Conservation (phyloP, 37 sponge, comb jelly and placozoan genomes). For the Halisarca cf. caerulea region DNA sequence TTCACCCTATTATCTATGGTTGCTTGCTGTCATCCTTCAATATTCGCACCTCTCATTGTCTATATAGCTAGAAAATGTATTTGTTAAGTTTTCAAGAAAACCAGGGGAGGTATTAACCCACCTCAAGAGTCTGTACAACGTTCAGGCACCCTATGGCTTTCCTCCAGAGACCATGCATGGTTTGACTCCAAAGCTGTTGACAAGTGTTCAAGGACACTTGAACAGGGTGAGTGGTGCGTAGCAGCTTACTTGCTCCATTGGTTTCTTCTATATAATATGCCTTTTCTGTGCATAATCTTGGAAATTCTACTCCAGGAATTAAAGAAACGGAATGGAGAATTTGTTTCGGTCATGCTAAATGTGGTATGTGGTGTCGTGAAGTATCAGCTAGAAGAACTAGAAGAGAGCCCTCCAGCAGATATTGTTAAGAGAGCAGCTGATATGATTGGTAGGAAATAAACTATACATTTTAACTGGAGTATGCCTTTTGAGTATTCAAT, state of each 20-base stretch:
- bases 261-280: background rate
- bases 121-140: background rate
- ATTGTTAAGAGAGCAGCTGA: background rate
- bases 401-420: background rate
- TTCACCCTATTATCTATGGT: too few species aligned
- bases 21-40: too few species aligned
- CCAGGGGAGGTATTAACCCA: background rate
- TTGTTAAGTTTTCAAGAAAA: background rate
- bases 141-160: background rate
- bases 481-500: too few species aligned
- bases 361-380: background rate
- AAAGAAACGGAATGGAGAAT: background rate
- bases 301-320: background rate
- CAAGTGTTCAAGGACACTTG: background rate
- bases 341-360: background rate
- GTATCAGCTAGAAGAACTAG: background rate
- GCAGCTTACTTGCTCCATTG: too few species aligned
- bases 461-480: too few species aligned
- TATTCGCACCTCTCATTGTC: too few species aligned
- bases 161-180: background rate
- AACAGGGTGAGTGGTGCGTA: background rate
- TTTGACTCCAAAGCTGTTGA: background rate
- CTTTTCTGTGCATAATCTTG: background rate
- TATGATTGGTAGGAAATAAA: conserved; percentile 11
- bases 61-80: background rate